Base-by-base conservation (phyloP, 1,140 invertebrate genomes). In the Pogonomyrmex californicus region DNA sequence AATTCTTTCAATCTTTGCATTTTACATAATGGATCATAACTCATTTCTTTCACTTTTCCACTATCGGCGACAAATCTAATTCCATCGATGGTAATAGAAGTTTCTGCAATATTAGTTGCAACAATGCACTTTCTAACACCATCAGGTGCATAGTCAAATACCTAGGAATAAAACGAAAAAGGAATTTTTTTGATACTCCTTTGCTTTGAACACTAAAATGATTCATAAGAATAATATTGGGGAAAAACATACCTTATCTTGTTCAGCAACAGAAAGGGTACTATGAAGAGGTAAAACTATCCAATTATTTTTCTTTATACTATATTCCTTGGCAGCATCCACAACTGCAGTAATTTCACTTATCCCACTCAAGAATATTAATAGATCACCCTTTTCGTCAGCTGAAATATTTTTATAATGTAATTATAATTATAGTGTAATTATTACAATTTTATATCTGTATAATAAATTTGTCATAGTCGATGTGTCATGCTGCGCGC, bases 101-200 rank as follows among this genome's bases (percentile, higher is more conserved):
- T 99, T 96, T 99, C 99, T 0, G 99, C 99, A 82, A 99, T 99
- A 93, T 99, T 99, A n/a, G 99, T 99, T 1, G 99, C 99, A 2
- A 99, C 97, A 86, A 99, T 99, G 94, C 99, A 99, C 95, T 99
- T 99, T 86, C 99, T 96, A 1, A 99, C 96, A 38, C 99, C 98
- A 86, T 99, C 98, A 30, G 99, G 99, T n/a, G 99, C 96, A 94
- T 99, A 98, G 92, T 99, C 98, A 95, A 99, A 99, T 6, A 99
- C 98, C 97, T 98, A 81, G 7, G 87, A 54, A 94, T 95, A 6
- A 41, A 6, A 44, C 44, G 30, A 23, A 30, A 12, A 51, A 75
- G 78, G 68, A 76, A 81, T 44, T 65, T 44, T 23, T 49, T n/a
- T n/a, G 7, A 58, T 51, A 51, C 36, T 9, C 2, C 60, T 60